These are phyloP conservation scores for Hydrozoanthus tunicans DNA, from an alignment of 64 coral and sea anemone genomes.

Conservation along the genomic window DNA sequence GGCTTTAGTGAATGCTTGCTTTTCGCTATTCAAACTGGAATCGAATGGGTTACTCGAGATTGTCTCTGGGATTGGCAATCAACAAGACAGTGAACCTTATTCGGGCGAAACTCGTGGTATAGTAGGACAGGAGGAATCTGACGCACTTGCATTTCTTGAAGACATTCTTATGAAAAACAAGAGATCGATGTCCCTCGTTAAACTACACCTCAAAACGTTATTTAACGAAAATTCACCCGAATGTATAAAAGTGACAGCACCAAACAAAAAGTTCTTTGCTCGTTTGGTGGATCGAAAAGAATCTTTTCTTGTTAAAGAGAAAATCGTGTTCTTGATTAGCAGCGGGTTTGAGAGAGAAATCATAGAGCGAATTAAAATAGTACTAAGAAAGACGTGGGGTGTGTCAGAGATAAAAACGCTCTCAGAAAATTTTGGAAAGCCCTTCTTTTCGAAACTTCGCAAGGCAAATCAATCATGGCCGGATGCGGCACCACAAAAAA, in stretches of 20 bases:
- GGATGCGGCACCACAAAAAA: neutral
- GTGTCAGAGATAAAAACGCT: neutral
- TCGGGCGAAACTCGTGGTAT: neutral
- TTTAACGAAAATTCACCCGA: constrained; percentile 8
- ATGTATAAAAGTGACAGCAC: neutral
- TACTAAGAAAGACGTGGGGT: constrained; percentile 32
- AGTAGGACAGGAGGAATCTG: neutral
- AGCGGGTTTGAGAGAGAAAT: constrained; percentile 32
- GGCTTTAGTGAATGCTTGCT: constrained; percentile 40
- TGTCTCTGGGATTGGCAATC: constrained; percentile 7
- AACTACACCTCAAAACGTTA: neutral
- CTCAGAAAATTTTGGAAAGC: neutral
- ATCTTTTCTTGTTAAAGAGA: constrained; percentile 12
- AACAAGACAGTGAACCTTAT: neutral
- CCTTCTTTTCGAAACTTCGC: constrained; percentile 12
- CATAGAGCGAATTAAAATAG: constrained; percentile 3
- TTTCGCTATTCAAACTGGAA: constrained; percentile 38
- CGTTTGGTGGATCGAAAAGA: constrained; percentile 3
- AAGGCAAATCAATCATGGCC: constrained; percentile 31
- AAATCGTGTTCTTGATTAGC: neutral
- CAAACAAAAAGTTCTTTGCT: neutral
- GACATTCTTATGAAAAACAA: constrained; percentile 33
- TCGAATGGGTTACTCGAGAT: constrained; percentile 39
- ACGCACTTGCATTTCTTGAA: neutral
- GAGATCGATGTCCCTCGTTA: neutral